Evolutionary conservation across 2,888 invertebrate species (phyloP), one percentile per base, ranked within the genome.

Genomic region (Amblyjoppa fuscipennis): DNA sequence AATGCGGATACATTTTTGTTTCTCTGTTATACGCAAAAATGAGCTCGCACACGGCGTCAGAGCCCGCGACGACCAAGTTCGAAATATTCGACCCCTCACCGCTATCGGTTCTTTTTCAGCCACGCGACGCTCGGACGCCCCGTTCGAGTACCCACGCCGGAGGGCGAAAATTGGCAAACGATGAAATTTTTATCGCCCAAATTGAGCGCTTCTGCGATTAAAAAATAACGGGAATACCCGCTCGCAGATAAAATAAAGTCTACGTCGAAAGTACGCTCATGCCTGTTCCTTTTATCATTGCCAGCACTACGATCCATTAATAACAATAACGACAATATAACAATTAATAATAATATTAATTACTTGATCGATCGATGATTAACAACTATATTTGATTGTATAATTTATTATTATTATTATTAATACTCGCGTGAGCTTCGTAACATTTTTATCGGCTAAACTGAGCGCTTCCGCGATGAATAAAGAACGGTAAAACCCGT

Each of bases 1-100:
- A 85, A 82, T 85, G 85, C 85, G 82, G 74, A 38, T 41, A 20
- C 5, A 31, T 66, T 68, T 73, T 70, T 79, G 49, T 81, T 31
- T 81, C 73, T 45, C n/a, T 53, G 31, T 51, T 71, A n/a, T 38
- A 68, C 31, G 25, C 49, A 76, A 71, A 81, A 81, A 28, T 70
- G 31, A 7, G 64, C 71, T 51, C 64, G 28, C 53, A 59, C 28
- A 13, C 59, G 25, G 16, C 28, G 28, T 9, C 16, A 28, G 34
- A 61, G 6, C 16, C 5, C 16, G n/a, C 56, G 45, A 11, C 56
- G 38, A n/a, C 25, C 34, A 38, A 64, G 28, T 7, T 59, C 34
- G 68, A 73, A 77, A 83, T 66, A 34, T 78, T 34, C 82, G 77
- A 82, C 64, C 41, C 51, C 34, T 38, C 73, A 59, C 16, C 45